Base-by-base conservation (phyloP, 2,888 invertebrate genomes). In the Parelbella ahira region DNA sequence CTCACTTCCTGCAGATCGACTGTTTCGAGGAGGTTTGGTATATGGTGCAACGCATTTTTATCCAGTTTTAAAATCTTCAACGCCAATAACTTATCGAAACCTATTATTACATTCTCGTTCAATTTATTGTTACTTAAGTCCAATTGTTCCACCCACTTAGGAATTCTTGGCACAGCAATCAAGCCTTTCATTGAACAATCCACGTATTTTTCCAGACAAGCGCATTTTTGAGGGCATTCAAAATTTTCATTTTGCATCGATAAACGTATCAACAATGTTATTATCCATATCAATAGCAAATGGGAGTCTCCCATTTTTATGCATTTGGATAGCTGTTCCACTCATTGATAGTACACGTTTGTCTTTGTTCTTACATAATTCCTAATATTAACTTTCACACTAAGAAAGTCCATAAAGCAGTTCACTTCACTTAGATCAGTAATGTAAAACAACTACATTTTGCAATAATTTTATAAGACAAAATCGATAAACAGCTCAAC, bases 101-200 rank as follows among this genome's bases (percentile, higher is more conserved):
- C 69, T 43, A 72, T 66, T 37, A 71, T 75, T 47, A 71, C 68
- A 59, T 74, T 73, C 63, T 80, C 81, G 58, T 65, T 77, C 58
- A 88, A 68, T 68, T 70, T 80, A 64, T 87, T 88, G 58, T 69
- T 69, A 58, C 84, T 83, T 58, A 88, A 71, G 91, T 91, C 94
- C 91, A 95, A 89, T 67, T 90, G 89, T 82, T 91, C 90, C 72
- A 93, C 92, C 93, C 94, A 94, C 80, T 87, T 86, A 46, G 94
- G 94, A 71, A 95, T 88, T 79, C 91, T 87, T 54, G 95, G 94
- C 72, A 94, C 90, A 60, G 89, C 87, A 54, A 88, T 88, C 63
- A 94, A 89, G 73, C 91, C 91, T 68, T 90, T 89, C 63, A 90
- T 91, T 55, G 92, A 91, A 88, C 95, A 95, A 80, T 93, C 93